These are phyloP conservation scores for Alethe castanea DNA, from an alignment of 2,113 vertebrate genomes.

Conservation along the genomic window DNA sequence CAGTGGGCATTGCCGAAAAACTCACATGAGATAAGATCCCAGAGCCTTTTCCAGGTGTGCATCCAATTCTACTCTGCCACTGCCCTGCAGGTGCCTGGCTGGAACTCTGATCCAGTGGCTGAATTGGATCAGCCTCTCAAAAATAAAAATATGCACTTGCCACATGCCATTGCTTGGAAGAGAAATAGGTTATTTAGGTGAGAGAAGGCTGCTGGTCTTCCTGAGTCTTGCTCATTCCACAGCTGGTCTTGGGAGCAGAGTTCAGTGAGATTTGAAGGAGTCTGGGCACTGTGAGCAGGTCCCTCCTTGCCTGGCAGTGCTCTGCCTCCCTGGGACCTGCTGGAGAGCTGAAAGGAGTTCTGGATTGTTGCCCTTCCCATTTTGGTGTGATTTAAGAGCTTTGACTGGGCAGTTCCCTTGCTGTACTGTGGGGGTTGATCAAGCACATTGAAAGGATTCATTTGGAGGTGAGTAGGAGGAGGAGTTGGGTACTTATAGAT, in stretches of 20 bases:
- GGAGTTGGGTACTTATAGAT: constrained; percentile 26
- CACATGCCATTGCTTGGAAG: neutral
- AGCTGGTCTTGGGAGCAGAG: neutral
- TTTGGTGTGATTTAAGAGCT: neutral
- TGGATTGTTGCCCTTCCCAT: neutral
- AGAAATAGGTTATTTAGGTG: neutral
- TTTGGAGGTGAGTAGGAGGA: constrained; percentile 32
- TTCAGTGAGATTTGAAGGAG: neutral
- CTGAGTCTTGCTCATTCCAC: neutral
- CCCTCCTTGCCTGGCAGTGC: neutral
- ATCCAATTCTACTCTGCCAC: neutral
- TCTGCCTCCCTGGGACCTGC: neutral
- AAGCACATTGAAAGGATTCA: neutral
- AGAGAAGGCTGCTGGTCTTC: neutral
- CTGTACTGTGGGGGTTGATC: neutral
- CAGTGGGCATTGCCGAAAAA: neutral
- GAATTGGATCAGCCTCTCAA: neutral
- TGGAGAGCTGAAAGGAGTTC: neutral
- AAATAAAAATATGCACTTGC: neutral
- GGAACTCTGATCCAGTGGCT: neutral
- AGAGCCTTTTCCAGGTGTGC: neutral
- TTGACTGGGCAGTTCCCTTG: neutral
- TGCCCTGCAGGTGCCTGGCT: neutral
- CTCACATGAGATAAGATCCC: neutral
- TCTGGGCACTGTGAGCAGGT: neutral